phyloP scores from a whole-genome alignment of 2,797 vertebrate genomes.

The Danio jaintianensis region DNA sequence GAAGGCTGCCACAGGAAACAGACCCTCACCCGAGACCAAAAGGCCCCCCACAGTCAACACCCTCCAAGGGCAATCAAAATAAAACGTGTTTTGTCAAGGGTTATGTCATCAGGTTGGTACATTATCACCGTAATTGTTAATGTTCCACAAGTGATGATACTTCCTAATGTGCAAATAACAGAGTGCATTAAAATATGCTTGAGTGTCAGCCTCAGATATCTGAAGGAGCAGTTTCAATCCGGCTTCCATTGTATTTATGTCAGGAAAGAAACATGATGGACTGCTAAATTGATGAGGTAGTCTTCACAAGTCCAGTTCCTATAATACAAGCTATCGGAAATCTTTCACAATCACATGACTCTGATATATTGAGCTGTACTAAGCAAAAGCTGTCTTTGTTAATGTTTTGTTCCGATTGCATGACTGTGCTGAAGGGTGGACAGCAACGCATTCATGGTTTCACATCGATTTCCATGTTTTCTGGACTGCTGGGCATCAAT shows the following conservation, averaged over 20 bases:
- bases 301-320: background rate
- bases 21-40: constrained; percentile 45
- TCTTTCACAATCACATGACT: constrained; percentile 16
- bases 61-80: background rate
- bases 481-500: constrained; percentile 58
- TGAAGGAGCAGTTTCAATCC: background rate
- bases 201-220: background rate
- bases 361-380: background rate
- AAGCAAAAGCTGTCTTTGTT: constrained; percentile 39
- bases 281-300: background rate
- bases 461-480: constrained; percentile 61
- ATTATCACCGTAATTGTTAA: background rate
- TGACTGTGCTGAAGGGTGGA: constrained; percentile 22
- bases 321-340: background rate
- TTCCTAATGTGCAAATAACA: constrained; percentile 2
- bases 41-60: constrained; percentile 23
- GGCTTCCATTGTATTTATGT: background rate
- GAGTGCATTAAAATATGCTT: background rate
- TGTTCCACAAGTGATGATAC: background rate
- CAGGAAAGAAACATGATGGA: background rate
- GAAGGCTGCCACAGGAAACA: constrained; percentile 50
- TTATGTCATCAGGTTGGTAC: background rate
- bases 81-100: constrained; percentile 4
- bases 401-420: constrained; percentile 41
- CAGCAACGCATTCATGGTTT: constrained; percentile 44